Percentiles rank a stretch among this genome's conserved stretches.
Conservation (phyloP, 2,888 invertebrate species). For the Ypsolopha sequella region DNA sequence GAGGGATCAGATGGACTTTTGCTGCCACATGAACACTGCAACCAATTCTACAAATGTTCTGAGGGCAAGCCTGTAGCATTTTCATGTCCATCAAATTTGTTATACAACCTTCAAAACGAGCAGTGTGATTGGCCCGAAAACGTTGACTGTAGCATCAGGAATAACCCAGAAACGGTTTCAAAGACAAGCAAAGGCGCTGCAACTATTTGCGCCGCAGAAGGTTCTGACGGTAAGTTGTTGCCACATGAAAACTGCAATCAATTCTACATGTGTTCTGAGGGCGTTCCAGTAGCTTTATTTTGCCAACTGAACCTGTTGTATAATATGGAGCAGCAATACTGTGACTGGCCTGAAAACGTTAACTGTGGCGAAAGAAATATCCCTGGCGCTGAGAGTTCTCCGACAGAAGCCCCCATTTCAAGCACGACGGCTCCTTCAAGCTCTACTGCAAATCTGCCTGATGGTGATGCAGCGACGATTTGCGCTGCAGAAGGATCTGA, state of each 20-base stretch:
- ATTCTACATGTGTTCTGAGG: slow-evolving; percentile 19
- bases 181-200: no score
- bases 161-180: no score
- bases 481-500: neutral
- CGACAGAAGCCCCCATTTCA: neutral
- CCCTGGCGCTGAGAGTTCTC: neutral
- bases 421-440: neutral
- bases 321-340: slow-evolving; percentile 15
- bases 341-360: slow-evolving; percentile 20
- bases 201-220: no score
- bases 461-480: neutral
- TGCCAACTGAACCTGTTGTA: slow-evolving; percentile 17
- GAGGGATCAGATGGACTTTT: neutral
- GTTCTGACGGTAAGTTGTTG: slow-evolving; percentile 5
- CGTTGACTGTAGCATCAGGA: neutral
- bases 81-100: neutral
- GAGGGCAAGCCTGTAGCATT: neutral
- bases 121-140: neutral
- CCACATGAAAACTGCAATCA: slow-evolving; percentile 23
- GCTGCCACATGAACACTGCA: neutral
- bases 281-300: slow-evolving; percentile 14
- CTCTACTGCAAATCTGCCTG: neutral
- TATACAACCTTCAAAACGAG: neutral
- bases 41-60: neutral
- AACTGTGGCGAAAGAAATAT: slow-evolving; percentile 13